Evolutionary conservation across 2,113 vertebrate genomes (phyloP).

Genomic region (Condylura cristata): DNA sequence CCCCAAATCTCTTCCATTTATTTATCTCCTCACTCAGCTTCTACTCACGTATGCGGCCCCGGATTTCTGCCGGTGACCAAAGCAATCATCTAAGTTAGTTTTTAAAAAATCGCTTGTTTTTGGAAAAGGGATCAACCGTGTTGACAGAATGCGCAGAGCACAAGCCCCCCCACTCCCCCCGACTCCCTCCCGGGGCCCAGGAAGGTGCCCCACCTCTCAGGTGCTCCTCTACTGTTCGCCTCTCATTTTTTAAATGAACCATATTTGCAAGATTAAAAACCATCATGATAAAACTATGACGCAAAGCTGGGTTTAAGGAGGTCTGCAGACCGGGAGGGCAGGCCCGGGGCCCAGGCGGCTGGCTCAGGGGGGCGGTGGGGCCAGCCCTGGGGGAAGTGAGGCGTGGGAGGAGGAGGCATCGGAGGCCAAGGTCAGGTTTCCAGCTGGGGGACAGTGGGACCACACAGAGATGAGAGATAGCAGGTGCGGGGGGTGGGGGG

Average conservation of each 20-base stretch:
- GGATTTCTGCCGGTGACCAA: neutral
- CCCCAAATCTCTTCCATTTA: neutral
- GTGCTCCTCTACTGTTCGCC: neutral
- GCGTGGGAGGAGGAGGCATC: too few relatives aligned
- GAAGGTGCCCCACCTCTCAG: neutral
- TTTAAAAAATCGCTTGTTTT: neutral
- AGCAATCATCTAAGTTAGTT: neutral
- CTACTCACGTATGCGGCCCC: neutral
- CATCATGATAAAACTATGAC: neutral
- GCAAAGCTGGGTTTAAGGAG: neutral
- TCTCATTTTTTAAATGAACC: neutral
- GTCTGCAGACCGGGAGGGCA: neutral
- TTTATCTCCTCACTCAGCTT: neutral
- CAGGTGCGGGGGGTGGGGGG: rapidly evolving
- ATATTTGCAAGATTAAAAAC: neutral
- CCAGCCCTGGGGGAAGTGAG: neutral
- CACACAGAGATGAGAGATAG: neutral
- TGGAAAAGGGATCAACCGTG: neutral
- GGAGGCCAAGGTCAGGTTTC: neutral
- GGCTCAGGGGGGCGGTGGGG: neutral
- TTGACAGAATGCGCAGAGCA: neutral
- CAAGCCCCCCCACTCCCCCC: neutral
- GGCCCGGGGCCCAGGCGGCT: rapidly evolving
- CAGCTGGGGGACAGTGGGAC: neutral
- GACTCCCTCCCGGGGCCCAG: neutral